Evolutionary conservation across 2,113 vertebrate genomes (phyloP), one percentile per base, ranked within the genome.

Genomic region (Vimba vimba): DNA sequence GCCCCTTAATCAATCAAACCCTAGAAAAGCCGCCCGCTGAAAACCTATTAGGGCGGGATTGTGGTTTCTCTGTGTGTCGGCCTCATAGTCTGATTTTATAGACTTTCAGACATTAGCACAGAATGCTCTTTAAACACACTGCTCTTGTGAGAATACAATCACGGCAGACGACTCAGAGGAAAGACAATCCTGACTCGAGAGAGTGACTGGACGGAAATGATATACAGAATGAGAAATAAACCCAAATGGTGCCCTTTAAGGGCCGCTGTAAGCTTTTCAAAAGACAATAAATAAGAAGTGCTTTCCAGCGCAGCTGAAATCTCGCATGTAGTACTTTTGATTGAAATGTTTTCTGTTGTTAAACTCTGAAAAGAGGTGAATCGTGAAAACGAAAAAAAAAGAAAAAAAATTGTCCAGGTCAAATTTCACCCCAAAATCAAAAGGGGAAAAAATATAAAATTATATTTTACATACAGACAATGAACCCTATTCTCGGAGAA

Each of bases 261-360:
- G 60, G 79, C 60, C 6, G 15, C n/a, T 23, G 60, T 27, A 30
- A 47, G 79, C 79, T 50, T 81, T 81, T 68, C n/a, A 17, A 81
- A 81, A 68, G 60, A 45, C 79, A 81, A 68, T 81, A 81, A 81
- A 81, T 81, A 66, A 81, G 77, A 60, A 79, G 77, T 79, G 77
- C 77, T 79, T 43, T 81, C 39, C 59, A 81, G 79, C 60, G 2
- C 39, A 50, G 60, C 59, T 68, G 60, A 81, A 66, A 81, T 11
- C 13, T 81, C 36, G 15, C 36, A 62, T 23, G 12, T 2, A 17
- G 33, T 25, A 23, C 1, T 36, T 71, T 62, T 43, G 6, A 25
- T 10, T 25, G 6, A 43, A 79, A 79, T 43, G 57, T 60, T 43
- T 79, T 59, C 27, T n/a, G 17, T 47, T 77, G 47, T 43, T 33